These are phyloP conservation scores for Eremobia ochroleuca DNA, from an alignment of 2,888 invertebrate species.

Conservation along the genomic window DNA sequence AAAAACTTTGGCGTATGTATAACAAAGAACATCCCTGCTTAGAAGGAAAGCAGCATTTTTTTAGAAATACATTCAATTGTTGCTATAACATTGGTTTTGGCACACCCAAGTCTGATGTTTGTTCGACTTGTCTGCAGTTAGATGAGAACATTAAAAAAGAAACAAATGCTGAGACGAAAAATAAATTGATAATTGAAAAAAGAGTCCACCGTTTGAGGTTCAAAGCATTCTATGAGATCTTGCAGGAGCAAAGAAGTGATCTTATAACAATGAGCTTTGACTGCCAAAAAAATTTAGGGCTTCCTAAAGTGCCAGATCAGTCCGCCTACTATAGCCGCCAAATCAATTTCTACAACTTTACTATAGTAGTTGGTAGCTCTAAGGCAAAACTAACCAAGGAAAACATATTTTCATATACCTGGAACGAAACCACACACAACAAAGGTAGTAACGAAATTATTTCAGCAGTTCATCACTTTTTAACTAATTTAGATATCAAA, in stretches of 20 bases:
- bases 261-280: conserved; percentile 61
- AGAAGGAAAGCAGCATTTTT: conserved; percentile 40
- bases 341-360: conserved; percentile 73
- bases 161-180: conserved; percentile 20
- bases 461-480: conserved; percentile 64
- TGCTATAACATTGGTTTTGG: conserved; percentile 49
- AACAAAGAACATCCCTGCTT: conserved; percentile 10
- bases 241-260: conserved; percentile 41
- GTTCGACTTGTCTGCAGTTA: conserved; percentile 44
- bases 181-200: conserved; percentile 33
- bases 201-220: conserved; percentile 38
- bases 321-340: conserved; percentile 72
- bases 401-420: conserved; percentile 64
- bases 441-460: conserved; percentile 68
- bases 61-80: conserved; percentile 30
- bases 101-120: conserved; percentile 38
- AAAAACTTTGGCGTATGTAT: conserved; percentile 27
- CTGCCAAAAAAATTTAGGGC: conserved; percentile 69
- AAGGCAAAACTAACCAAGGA: conserved; percentile 62
- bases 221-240: too few relatives aligned
- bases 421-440: conserved; percentile 52
- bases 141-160: conserved; percentile 33
- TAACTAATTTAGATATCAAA: conserved; percentile 55
- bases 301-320: conserved; percentile 73
- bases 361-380: conserved; percentile 69